phyloP scores from a whole-genome alignment of 2,113 vertebrate genomes.

The Bufo gargarizans region DNA sequence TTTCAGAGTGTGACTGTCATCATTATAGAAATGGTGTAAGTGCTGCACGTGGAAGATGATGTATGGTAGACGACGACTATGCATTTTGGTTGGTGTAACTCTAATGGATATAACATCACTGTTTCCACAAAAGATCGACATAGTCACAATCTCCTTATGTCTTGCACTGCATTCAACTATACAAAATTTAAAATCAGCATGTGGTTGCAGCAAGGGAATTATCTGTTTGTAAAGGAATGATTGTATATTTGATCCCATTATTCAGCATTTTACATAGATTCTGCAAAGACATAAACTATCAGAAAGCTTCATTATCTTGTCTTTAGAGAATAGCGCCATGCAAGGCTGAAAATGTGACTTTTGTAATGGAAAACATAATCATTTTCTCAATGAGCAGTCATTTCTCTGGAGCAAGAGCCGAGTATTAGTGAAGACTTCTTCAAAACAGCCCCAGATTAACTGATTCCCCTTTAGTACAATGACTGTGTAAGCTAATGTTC shows the following conservation, averaged over 20 bases:
- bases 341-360: not conserved
- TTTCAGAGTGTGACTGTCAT: not conserved
- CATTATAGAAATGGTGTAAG: not conserved
- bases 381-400: not conserved
- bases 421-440: conserved; percentile 2
- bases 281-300: not conserved
- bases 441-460: conserved; percentile 11
- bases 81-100: not conserved
- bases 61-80: not conserved
- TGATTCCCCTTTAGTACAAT: conserved; percentile 14
- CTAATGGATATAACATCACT: not conserved
- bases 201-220: not conserved
- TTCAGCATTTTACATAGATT: not conserved
- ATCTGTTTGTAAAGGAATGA: not conserved
- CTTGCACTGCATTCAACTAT: not conserved
- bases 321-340: not conserved
- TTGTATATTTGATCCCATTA: not conserved
- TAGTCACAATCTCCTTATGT: not conserved
- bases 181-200: conserved; percentile 10
- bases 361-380: not conserved
- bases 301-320: not conserved
- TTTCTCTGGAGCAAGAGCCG: not conserved
- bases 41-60: not conserved
- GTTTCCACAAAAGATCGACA: not conserved
- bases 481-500: not conserved